Base-by-base conservation (phyloP, 1,140 invertebrate genomes). In the Drosophila setifemur region DNA sequence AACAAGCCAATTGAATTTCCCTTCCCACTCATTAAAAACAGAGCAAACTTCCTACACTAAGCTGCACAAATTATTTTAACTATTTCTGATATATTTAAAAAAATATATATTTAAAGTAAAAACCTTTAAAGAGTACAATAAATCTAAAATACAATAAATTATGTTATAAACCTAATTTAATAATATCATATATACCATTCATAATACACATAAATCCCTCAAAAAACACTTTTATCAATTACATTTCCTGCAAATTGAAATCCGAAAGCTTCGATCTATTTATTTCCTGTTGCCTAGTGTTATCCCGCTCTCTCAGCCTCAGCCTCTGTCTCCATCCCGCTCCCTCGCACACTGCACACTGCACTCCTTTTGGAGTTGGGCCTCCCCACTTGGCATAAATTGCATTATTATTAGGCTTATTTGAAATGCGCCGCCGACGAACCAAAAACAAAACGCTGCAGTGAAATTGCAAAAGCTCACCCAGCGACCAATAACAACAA, bases 341-440 rank as follows among this genome's bases (percentile, higher is more conserved):
- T 31, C 19, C 8, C 50, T 18, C 16, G n/a, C n/a, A n/a, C n/a
- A n/a, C 21, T 23, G 21, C 16, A 14, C 33, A 16, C 33, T 43
- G 25, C 31, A 26, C 28, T 54, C 19, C 18, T 43, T 29, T 49
- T 49, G 29, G 58, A 72, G 70, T 63, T 71, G 71, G 69, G 60
- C 61, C 55, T 72, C 72, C 48, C 70, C 55, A 67, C 75, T 73
- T 73, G 57, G 74, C 79, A 85, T 83, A 83, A 83, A 83, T 83
- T 83, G 79, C 79, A 83, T 85, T 83, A 83, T 86, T 83, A 86
- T 83, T 83, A 83, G 79, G 70, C 79, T 85, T 79, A 83, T 83
- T 83, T 83, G 79, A 83, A 79, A 83, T 83, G 79, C 78, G 79
- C 78, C 77, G 78, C 66, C 75, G 66, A 77, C 40, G 50, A 48